A percentile compares a stretch with the other conserved stretches of the same genome.
Conservation (phyloP, 2,113 vertebrate genomes). For the Cryptomyrus ogoouensis region DNA sequence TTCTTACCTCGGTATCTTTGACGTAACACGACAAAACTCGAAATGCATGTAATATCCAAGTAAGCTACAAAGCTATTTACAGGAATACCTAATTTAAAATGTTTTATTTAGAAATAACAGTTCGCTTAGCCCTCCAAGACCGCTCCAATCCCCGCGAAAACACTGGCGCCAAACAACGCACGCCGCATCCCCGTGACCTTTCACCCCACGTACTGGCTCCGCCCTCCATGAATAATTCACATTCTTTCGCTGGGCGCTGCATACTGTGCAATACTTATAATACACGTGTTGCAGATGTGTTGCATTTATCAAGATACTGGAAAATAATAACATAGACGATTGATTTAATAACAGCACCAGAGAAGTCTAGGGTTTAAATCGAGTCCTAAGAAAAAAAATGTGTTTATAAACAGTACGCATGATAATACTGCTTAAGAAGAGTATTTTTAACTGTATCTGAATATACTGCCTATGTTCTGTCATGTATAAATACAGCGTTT, state of each 20-base stretch:
- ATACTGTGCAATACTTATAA: neutral
- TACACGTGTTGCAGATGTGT: neutral
- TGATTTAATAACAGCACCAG: neutral
- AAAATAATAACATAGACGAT: neutral
- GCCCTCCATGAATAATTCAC: constrained; percentile 37
- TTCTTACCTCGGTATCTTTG: constrained; percentile 20
- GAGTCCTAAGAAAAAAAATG: neutral
- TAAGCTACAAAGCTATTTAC: neutral
- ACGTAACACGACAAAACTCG: neutral
- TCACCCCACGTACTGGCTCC: constrained; percentile 45
- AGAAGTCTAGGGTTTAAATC: neutral
- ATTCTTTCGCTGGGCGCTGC: neutral
- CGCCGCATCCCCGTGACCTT: constrained; percentile 49
- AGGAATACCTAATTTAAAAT: neutral
- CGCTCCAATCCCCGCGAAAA: constrained; percentile 55
- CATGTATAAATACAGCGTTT: neutral
- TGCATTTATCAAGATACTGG: neutral
- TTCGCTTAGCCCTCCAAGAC: neutral
- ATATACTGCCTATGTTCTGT: neutral
- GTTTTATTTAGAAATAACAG: neutral
- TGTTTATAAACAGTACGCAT: neutral
- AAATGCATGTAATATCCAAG: constrained; percentile 10
- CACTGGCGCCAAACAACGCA: constrained; percentile 66
- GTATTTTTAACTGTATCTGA: neutral
- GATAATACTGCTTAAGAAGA: neutral